Evolutionary conservation across 2,888 invertebrate genomes (phyloP).

Genomic region (Eilema caniola): DNA sequence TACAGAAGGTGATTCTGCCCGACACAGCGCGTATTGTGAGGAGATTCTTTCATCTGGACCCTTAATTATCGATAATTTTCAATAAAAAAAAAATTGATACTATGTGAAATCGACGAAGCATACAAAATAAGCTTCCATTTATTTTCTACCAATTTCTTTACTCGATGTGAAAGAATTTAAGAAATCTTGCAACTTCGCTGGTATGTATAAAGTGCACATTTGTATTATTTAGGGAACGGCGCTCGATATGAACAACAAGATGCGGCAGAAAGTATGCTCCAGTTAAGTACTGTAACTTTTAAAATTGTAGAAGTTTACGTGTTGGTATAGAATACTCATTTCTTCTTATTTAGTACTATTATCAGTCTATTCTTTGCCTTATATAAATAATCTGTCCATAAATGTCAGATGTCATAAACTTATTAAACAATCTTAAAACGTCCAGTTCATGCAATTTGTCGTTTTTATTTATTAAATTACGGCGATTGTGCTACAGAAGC

Average conservation of each 20-base stretch:
- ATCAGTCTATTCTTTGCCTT: too few relatives aligned
- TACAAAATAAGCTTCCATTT: too few relatives aligned
- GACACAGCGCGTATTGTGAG: neutral
- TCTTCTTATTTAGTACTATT: neutral
- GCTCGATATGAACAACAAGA: too few relatives aligned
- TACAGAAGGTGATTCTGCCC: neutral
- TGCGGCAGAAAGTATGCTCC: too few relatives aligned
- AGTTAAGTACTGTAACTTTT: too few relatives aligned
- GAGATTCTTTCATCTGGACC: too few relatives aligned
- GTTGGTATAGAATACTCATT: neutral
- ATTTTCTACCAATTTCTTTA: too few relatives aligned
- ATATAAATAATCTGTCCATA: neutral
- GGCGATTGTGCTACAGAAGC: neutral
- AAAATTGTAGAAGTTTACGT: too few relatives aligned
- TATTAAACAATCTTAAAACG: neutral
- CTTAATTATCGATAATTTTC: neutral
- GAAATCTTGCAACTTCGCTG: too few relatives aligned
- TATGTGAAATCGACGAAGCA: neutral
- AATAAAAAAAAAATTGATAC: neutral
- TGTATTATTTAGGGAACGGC: too few relatives aligned
- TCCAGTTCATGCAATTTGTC: neutral
- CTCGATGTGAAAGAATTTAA: too few relatives aligned
- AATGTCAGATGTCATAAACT: neutral
- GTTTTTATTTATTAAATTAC: neutral
- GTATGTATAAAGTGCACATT: too few relatives aligned